Base-by-base conservation (phyloP, 1,140 invertebrate species). In the Drosophila chauvacae region DNA sequence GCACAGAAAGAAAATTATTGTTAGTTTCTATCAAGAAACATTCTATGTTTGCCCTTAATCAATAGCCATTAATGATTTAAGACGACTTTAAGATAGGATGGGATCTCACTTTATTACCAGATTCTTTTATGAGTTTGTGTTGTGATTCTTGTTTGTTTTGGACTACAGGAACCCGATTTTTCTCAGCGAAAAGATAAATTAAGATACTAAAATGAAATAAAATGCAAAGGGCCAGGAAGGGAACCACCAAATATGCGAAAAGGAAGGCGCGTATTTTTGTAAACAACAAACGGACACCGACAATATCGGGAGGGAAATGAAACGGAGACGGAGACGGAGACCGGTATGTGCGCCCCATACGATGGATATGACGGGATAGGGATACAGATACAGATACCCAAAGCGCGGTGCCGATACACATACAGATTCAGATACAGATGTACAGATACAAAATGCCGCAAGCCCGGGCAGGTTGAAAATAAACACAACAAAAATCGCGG, bases 361-460 rank as follows among this genome's bases (percentile, higher is more conserved):
- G 28, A 26, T 39, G 65, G 65, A 59, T 71, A 41, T 48, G 30
- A 41, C 35, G 39, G 37, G 28, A 30, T 33, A 37, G 23, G 60
- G 51, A 37, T 48, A 61, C 44, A 61, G 51, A 37, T 53, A 61
- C 44, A 41, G 53, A 53, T 51, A 50, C 53, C 45, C 1, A 45
- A 7, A 48, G 16, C 14, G 23, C 23, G 23, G 45, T 47, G 35
- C 61, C 53, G 11, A 53, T 51, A 69, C 39, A 41, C 10, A 50
- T 56, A 59, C 59, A 66, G 50, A 66, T 55, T 59, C 59, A 56
- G 44, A 66, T 47, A 81, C 58, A 50, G 42, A 60, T 76, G 70
- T 69, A 51, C 80, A 69, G 65, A 81, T 81, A 85, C 69, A 85
- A 85, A 85, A 87, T 86, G 82, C 82, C 74, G 82, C 82, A 86